Evolutionary conservation across 2,797 vertebrate species (phyloP), one percentile per base, ranked within the genome.

Genomic region (Caiman crocodilus): DNA sequence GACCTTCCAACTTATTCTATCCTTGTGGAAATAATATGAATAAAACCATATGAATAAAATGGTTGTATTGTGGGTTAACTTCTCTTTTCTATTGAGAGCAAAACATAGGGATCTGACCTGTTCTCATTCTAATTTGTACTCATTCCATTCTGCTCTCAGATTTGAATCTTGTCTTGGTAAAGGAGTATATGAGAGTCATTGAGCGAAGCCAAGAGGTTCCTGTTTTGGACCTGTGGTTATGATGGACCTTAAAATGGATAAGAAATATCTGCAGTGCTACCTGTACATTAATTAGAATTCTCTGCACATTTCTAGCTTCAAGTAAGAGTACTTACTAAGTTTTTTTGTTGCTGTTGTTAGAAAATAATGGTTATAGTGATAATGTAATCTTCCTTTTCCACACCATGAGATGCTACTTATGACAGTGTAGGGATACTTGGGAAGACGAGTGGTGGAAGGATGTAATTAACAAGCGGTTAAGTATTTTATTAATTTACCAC

Each of bases 301-400:
- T 90, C 30, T 90, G 76, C 82, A 86, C 50, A 17, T 4, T 64
- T 61, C 23, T 87, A 23, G 59, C 30, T 93, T 96, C 84, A 89
- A 93, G 17, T 82, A 94, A 95, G 92, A 86, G 80, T 92, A 89
- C 91, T 96, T 96, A 91, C 77, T 69, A 96, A 59, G 21, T 23
- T 30, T 77, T 88, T 90, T 91, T 85, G 65, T 90, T 20, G 1
- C 79, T 92, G 78, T 94, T 96, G 88, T 93, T 95, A 87, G 63
- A 94, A 96, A 96, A 96, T 96, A 97, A 94, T 95, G 16, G 96
- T 95, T 95, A 94, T 82, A 88, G 81, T 71, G 87, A 93, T 97
- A 79, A 76, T 77, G 76, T 84, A 94, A 92, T 96, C 82, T 95
- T 92, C 69, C 26, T 90, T 93, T 93, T 95, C 86, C 69, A 79